A percentile compares a stretch with the other conserved stretches of the same genome.
Evolutionary conservation across 2,797 vertebrate genomes (phyloP).

Genomic region (Platyrinchus mystaceus): DNA sequence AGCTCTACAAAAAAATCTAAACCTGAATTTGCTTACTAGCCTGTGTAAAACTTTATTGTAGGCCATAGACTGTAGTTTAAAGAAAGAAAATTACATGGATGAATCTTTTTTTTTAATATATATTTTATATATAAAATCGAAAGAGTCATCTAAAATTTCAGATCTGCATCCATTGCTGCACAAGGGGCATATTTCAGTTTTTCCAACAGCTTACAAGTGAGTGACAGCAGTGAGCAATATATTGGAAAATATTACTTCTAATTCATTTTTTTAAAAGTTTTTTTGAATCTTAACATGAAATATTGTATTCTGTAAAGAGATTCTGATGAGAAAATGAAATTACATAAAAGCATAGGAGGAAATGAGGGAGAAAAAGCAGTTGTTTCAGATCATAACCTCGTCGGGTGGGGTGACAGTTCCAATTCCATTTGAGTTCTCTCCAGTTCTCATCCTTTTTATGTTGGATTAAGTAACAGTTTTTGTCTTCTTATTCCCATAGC

Average conservation of each 20-base stretch:
- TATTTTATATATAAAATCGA: background rate
- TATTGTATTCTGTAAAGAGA: background rate
- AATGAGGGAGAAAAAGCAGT: background rate
- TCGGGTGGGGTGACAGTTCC: background rate
- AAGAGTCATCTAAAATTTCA: background rate
- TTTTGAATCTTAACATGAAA: background rate
- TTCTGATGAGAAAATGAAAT: background rate
- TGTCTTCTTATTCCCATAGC: constrained; percentile 53
- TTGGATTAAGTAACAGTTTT: constrained; percentile 47
- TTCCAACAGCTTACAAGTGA: background rate
- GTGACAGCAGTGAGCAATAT: background rate
- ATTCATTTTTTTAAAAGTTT: background rate
- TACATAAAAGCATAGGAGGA: background rate
- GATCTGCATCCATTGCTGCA: background rate
- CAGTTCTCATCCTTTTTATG: constrained; percentile 39
- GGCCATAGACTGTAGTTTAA: background rate
- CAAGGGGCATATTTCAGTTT: background rate
- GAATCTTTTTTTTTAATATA: background rate
- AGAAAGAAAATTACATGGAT: background rate
- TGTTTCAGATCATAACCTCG: constrained; percentile 10
- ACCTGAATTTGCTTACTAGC: background rate
- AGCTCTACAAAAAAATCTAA: background rate
- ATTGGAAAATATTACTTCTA: background rate
- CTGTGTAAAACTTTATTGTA: background rate
- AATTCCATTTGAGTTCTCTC: constrained; percentile 7